Conservation (phyloP, 2,888 invertebrate species). For the Trilocha varians region DNA sequence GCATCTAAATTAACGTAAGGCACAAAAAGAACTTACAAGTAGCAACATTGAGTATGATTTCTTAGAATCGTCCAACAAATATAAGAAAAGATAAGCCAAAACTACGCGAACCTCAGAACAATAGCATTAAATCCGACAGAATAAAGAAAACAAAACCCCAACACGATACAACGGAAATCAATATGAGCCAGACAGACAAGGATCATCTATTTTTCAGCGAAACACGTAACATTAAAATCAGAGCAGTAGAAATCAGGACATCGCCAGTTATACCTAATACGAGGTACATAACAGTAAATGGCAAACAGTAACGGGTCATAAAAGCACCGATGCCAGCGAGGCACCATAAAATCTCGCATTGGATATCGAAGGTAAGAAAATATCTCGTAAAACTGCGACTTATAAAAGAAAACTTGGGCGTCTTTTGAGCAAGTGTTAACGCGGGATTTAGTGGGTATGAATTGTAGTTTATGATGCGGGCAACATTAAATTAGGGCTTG, state of each 20-base stretch:
- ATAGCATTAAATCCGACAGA: too few relatives aligned
- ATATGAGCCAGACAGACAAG: neutral
- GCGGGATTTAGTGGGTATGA: conserved; percentile 2
- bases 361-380: conserved; percentile 34
- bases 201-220: neutral
- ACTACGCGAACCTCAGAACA: neutral
- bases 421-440: conserved; percentile 6
- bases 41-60: too few relatives aligned
- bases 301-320: conserved; percentile 35
- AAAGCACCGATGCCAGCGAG: conserved; percentile 31
- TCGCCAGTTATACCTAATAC: conserved; percentile 41
- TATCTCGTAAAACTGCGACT: conserved; percentile 11
- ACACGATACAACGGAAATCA: neutral
- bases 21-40: too few relatives aligned
- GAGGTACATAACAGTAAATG: conserved; percentile 38
- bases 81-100: neutral
- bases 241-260: conserved; percentile 29
- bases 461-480: neutral
- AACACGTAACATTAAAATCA: neutral
- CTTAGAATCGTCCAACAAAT: too few relatives aligned
- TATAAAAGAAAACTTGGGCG: conserved; percentile 10
- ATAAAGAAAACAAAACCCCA: neutral
- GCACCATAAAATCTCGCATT: conserved; percentile 39
- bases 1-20: too few relatives aligned
- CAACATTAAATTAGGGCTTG: neutral